Percentiles rank a stretch among this genome's conserved stretches.
Evolutionary conservation across 2,797 vertebrate species (phyloP).

Genomic region (Nothura maculosa): DNA sequence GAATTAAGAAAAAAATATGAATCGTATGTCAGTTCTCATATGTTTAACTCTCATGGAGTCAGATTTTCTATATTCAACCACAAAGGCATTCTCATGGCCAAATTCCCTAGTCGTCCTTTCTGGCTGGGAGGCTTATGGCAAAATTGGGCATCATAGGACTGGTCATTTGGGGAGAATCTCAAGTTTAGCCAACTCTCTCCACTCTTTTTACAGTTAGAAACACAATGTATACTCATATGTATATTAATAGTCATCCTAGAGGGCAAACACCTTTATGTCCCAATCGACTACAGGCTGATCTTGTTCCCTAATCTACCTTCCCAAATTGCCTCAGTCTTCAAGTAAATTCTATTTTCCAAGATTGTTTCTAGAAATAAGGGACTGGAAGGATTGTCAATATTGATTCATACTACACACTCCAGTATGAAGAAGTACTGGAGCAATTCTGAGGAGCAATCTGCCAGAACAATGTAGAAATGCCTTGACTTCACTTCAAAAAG

Average conservation of each 20-base stretch:
- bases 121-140: not conserved
- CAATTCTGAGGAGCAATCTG: not conserved
- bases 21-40: not conserved
- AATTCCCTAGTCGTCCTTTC: not conserved
- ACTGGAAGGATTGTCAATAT: not conserved
- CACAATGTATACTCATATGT: not conserved
- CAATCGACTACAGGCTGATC: not conserved
- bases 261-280: not conserved
- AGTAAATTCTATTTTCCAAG: not conserved
- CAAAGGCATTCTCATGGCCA: not conserved
- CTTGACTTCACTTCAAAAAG: not conserved
- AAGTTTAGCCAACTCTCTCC: not conserved
- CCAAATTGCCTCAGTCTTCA: not conserved
- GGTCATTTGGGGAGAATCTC: not conserved
- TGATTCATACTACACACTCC: not conserved
- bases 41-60: not conserved
- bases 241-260: not conserved
- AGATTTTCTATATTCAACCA: not conserved
- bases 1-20: not conserved
- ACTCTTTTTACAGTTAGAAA: not conserved
- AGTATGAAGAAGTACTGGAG: not conserved
- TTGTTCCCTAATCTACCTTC: not conserved
- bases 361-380: not conserved
- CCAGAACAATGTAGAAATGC: not conserved
- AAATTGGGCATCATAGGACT: not conserved